Conservation (phyloP, 1,140 invertebrate species). For the Whitmania pigra region DNA sequence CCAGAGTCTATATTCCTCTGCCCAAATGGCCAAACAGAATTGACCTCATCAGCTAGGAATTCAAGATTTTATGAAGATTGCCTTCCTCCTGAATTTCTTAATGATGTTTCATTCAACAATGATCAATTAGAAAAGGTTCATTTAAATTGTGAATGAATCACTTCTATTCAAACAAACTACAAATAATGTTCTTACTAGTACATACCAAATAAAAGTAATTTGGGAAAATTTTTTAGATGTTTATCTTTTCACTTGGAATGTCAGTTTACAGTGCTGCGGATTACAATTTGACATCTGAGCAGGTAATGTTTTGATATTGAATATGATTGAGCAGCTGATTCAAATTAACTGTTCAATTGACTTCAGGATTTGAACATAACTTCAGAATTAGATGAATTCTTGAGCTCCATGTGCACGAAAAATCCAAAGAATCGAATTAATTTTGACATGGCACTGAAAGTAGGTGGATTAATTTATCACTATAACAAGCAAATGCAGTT, state of each 20-base stretch:
- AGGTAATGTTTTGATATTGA: background rate
- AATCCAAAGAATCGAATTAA: background rate
- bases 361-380: background rate
- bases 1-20: slow-evolving; percentile 5
- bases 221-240: background rate
- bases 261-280: background rate
- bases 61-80: slow-evolving; percentile 6
- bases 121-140: slow-evolving; percentile 4
- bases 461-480: background rate
- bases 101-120: background rate
- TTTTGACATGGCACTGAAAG: background rate
- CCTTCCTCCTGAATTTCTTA: background rate
- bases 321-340: too few relatives aligned
- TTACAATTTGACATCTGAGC: background rate
- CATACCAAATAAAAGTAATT: too few relatives aligned
- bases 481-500: too few relatives aligned
- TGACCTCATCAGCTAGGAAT: background rate
- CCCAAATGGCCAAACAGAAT: background rate
- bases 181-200: too few relatives aligned
- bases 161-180: too few relatives aligned
- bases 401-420: slow-evolving; percentile 2
- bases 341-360: too few relatives aligned
- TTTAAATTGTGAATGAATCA: too few relatives aligned
- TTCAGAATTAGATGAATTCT: background rate
- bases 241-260: slow-evolving; percentile 4